Base-by-base conservation (phyloP, 1,140 invertebrate genomes). In the Cyphomyrmex costatus region DNA sequence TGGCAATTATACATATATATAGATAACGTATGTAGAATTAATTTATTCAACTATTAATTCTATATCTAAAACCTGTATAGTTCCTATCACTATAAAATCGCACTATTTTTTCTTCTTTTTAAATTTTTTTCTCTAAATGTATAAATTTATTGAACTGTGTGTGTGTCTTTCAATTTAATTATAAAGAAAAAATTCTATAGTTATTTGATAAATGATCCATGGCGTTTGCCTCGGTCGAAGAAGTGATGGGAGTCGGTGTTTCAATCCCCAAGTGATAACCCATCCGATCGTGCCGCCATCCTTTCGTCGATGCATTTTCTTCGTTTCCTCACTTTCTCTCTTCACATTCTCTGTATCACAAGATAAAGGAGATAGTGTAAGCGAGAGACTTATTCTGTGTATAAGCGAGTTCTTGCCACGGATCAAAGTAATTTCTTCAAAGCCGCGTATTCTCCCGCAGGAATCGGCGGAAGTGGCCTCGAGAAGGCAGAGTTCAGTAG, bases 341-440 rank as follows among this genome's bases (percentile, higher is more conserved):
- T 58, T 78, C 21, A 30, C 16, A 36, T 80, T 80, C 30, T 36
- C 63, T 24, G 30, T 68, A 80, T 24, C 30, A 56, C 6, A 42
- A 86, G 24, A 46, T 42, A 46, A 49, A 46, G 36, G 21, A 42
- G 65, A 30, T 14, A 73, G 42, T 46, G 27, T 83, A 77, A 90
- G 65, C 66, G 27, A 87, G 60, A 80, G 53, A 70, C 27, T 70
- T 49, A 42, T 19, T n/a, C 49, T 36, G 16, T 61, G 56, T 53
- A 87, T 76, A 85, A 89, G n/a, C n/a, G 89, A 87, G 74, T 19
- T 51, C 27, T 10, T n/a, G 21, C 12, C 30, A 30, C 58, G 85
- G 86, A 90, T 90, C 79, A 90, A 90, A 90, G 88, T 90, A 89
- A 90, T 90, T 89, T 90, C 61, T 76, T 70, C 77, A 82, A 82